These are phyloP conservation scores for Halichondria panicea DNA, from an alignment of 37 sponge, comb jelly and placozoan genomes.

Conservation along the genomic window DNA sequence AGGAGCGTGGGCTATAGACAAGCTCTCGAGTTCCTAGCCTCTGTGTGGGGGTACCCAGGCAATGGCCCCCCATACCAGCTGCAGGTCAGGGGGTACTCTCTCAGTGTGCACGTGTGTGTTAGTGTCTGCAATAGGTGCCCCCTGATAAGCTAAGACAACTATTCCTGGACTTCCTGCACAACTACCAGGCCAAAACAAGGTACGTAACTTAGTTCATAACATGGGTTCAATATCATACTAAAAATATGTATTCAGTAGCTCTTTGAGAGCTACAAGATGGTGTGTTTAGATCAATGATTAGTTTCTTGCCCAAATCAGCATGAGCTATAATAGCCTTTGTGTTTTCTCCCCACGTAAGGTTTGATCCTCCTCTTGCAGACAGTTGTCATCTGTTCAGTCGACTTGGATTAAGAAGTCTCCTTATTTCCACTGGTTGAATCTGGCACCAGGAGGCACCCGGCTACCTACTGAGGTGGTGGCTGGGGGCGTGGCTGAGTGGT, in stretches of 20 bases:
- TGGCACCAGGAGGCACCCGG: constrained; percentile 40
- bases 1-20: constrained; percentile 79
- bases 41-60: constrained; percentile 60
- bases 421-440: constrained; percentile 70
- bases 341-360: too few relatives aligned
- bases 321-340: too few relatives aligned
- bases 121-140: constrained; percentile 8
- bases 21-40: constrained; percentile 60
- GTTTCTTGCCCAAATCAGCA: too few relatives aligned
- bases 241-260: too few relatives aligned
- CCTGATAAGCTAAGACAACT: constrained; percentile 7
- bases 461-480: constrained; percentile 35
- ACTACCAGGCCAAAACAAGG: constrained; percentile 72
- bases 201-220: constrained; percentile 12
- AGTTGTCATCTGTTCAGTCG: constrained; percentile 59
- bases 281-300: too few relatives aligned
- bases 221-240: too few relatives aligned
- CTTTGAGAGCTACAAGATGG: too few relatives aligned
- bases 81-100: background rate
- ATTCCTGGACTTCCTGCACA: constrained; percentile 51
- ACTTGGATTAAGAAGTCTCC: constrained; percentile 52
- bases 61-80: background rate
- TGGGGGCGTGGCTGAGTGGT: constrained; percentile 49
- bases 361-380: constrained; percentile 9
- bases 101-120: background rate